Percentiles rank a stretch among this genome's conserved stretches.
Conservation (phyloP, 2,888 invertebrate species). For the Scaptomyza parva region DNA sequence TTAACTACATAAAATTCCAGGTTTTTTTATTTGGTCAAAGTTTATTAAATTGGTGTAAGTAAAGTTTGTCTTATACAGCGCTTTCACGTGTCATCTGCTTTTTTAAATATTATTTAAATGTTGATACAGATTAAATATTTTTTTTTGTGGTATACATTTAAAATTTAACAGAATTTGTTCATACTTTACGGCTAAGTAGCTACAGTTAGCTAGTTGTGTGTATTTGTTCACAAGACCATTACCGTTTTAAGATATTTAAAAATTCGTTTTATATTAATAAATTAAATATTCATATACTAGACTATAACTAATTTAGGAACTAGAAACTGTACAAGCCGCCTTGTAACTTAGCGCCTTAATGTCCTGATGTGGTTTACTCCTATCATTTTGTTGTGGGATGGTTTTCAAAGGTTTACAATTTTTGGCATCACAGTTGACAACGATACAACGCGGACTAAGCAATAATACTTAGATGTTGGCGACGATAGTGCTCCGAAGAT, state of each 20-base stretch:
- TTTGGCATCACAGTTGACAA: slow-evolving; percentile 82
- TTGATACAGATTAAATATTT: slow-evolving; percentile 23
- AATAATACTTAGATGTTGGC: slow-evolving; percentile 79
- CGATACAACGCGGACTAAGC: slow-evolving; percentile 64
- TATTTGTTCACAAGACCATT: not conserved
- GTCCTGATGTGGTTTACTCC: slow-evolving; percentile 45
- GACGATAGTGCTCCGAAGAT: slow-evolving; percentile 78
- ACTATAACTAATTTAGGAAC: not conserved
- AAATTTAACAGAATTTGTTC: slow-evolving; percentile 3
- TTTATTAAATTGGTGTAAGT: slow-evolving; percentile 11
- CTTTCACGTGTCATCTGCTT: slow-evolving; percentile 8
- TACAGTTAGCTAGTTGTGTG: slow-evolving; percentile 1
- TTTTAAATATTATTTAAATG: not conserved
- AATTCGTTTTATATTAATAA: slow-evolving; percentile 18
- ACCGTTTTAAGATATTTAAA: slow-evolving; percentile 21
- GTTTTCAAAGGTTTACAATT: slow-evolving; percentile 15
- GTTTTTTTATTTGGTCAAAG: not conserved
- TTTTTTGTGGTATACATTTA: not conserved
- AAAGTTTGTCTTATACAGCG: slow-evolving; percentile 3
- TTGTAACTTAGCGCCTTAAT: slow-evolving; percentile 30
- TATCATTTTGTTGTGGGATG: slow-evolving; percentile 17
- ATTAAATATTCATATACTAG: slow-evolving; percentile 1
- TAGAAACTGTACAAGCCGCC: slow-evolving; percentile 10
- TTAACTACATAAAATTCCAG: slow-evolving; percentile 48
- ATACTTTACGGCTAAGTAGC: not conserved